Base-by-base conservation (phyloP, 2,113 vertebrate species). In the Ovibos moschatus region DNA sequence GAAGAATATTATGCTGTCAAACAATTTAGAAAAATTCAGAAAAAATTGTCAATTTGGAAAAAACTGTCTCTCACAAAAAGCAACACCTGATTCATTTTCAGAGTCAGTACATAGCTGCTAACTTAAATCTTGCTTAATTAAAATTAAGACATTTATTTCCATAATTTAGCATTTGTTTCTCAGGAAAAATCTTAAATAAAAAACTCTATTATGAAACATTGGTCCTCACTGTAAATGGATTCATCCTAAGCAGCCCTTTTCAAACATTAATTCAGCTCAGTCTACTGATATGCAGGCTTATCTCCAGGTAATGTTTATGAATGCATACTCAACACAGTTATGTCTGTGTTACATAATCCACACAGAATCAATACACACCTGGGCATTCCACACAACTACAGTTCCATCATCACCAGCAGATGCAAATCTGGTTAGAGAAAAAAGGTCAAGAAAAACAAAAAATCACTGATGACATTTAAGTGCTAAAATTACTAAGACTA, bases 381-480 rank as follows among this genome's bases (percentile, higher is more conserved):
- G 99, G 16, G 99, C 98, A 97, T 99, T 99, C 99, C 99, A 99
- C 17, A 99, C 98, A 98, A 99, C 97, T 78, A 99, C 87, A 40
- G 99, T 98, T 85, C 99, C 99, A 95, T 99, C 99, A 95, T 99
- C 99, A 51, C 99, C 99, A 33, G 99, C 99, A 82, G 99, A 99
- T 43, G 99, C 99, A 99, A 99, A 99, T 97, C 99, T 99, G 98
- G 89, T 79, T 95, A 92, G 15, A 64, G 85, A 96, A 71, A 92
- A 97, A 94, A 98, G 12, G 19, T 82, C 6, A 94, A 93, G 79
- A 17, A 95, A 94, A 97, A 43, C 60, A n/a, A 47, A 45, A 71
- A 53, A 40, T 82, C 17, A 79, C 16, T 82, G 58, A 27, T 89
- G 15, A 94, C 23, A 97, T 87, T 81, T 92, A 95, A 94, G 55